Conservation (phyloP, 2,113 vertebrate species). For the Lampris megalopsis region DNA sequence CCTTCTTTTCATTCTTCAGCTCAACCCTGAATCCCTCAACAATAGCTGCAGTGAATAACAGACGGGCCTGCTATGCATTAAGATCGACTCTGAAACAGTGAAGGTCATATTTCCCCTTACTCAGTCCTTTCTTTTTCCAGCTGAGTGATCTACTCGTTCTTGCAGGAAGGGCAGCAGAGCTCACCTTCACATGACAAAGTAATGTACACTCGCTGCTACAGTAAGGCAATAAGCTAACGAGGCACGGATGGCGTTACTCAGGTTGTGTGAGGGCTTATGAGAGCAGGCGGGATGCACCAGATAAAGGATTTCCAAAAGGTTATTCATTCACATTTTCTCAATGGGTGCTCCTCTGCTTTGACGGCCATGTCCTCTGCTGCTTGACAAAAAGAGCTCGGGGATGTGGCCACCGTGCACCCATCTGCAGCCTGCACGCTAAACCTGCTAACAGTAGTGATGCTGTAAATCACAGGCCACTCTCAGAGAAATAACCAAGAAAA, state of each 20-base stretch:
- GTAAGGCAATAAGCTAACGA: neutral
- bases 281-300: neutral
- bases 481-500: too few relatives aligned
- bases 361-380: neutral
- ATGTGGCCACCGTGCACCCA: neutral
- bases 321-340: neutral
- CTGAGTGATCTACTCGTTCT: slow-evolving; percentile 49
- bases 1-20: neutral
- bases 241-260: neutral
- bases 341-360: neutral
- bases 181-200: neutral
- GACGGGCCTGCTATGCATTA: neutral
- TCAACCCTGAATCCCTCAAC: neutral
- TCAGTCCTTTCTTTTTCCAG: slow-evolving; percentile 50
- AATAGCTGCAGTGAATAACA: neutral
- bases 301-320: slow-evolving; percentile 1
- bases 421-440: slow-evolving; percentile 47
- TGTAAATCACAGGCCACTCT: too few relatives aligned
- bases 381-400: slow-evolving; percentile 12
- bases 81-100: slow-evolving; percentile 12
- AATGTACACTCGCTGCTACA: neutral
- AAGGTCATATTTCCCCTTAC: slow-evolving; percentile 65
- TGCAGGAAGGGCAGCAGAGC: slow-evolving; percentile 29
- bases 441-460: slow-evolving; percentile 6
- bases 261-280: neutral